Percentiles rank a stretch among this genome's conserved stretches.
phyloP scores from a whole-genome alignment of 2,113 vertebrate species.

The Toxotes jaculatrix region DNA sequence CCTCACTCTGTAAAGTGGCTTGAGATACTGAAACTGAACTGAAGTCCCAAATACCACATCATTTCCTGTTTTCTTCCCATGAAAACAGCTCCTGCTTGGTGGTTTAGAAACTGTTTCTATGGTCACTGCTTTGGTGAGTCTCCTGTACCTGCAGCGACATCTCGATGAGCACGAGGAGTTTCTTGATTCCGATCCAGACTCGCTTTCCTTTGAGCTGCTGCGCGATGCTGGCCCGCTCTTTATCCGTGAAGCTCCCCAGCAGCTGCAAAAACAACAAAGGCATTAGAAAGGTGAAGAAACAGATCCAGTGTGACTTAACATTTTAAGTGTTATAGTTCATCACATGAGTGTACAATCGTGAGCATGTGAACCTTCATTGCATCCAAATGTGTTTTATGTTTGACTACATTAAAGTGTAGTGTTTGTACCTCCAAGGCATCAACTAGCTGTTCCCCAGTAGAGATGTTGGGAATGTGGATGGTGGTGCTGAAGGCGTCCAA shows the following conservation, averaged over 20 bases:
- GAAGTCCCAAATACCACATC: too few species aligned
- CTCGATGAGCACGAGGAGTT: conserved; percentile 97
- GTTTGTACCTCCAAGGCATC: conserved; percentile 90
- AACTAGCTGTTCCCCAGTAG: conserved; percentile 92
- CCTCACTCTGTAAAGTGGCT: too few species aligned
- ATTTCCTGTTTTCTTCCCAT: too few species aligned
- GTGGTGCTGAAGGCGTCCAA: conserved; percentile 98
- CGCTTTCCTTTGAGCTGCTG: conserved; percentile 92
- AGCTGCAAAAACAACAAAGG: conserved; percentile 82
- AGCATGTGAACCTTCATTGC: not conserved
- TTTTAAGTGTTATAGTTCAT: not conserved
- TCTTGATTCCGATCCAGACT: conserved; percentile 99
- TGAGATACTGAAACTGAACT: too few species aligned
- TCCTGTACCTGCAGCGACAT: conserved; percentile 94
- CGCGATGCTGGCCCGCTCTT: conserved; percentile 91
- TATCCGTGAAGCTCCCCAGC: conserved; percentile 95
- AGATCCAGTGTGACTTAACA: too few species aligned
- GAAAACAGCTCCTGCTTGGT: not conserved
- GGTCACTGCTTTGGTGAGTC: not conserved
- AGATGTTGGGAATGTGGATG: conserved; percentile 95
- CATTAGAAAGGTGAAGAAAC: not conserved
- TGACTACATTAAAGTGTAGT: not conserved
- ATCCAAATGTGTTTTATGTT: not conserved
- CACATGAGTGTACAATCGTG: not conserved
- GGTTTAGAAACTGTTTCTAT: not conserved